Evolutionary conservation across 2,888 invertebrate genomes (phyloP).

Genomic region (Horisme vitalbata): DNA sequence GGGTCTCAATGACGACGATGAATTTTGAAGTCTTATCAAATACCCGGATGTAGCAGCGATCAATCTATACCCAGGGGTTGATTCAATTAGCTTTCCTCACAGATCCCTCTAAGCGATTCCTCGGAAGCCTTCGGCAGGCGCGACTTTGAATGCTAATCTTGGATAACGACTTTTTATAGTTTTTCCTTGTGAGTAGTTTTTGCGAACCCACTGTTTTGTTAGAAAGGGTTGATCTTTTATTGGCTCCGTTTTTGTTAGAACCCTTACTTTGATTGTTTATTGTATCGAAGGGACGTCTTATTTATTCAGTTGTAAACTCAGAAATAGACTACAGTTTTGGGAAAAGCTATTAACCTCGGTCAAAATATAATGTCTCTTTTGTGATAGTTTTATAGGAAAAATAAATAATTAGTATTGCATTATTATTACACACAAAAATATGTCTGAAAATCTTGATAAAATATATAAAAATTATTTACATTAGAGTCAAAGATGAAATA

Average conservation of each 20-base stretch:
- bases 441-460: too few species aligned
- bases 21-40: neutral
- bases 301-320: constrained; percentile 7
- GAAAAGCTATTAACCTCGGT: too few species aligned
- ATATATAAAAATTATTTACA: too few species aligned
- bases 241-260: constrained; percentile 13
- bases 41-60: neutral
- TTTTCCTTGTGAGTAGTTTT: constrained; percentile 18
- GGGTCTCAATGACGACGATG: neutral
- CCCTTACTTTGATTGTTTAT: constrained; percentile 19
- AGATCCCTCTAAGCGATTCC: constrained; percentile 7
- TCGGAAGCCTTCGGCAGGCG: constrained; percentile 8
- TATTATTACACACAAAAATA: too few species aligned
- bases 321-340: neutral
- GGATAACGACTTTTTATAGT: constrained; percentile 23
- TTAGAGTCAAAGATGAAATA: too few species aligned
- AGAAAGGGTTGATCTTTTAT: constrained; percentile 19
- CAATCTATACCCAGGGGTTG: constrained; percentile 2
- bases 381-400: too few species aligned
- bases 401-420: too few species aligned
- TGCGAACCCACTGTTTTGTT: constrained; percentile 10
- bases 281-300: neutral
- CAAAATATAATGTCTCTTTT: too few species aligned
- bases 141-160: constrained; percentile 28
- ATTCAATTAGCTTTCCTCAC: constrained; percentile 17